Base-by-base conservation (phyloP, 1,140 invertebrate genomes). In the Hypsibius dujardini region DNA sequence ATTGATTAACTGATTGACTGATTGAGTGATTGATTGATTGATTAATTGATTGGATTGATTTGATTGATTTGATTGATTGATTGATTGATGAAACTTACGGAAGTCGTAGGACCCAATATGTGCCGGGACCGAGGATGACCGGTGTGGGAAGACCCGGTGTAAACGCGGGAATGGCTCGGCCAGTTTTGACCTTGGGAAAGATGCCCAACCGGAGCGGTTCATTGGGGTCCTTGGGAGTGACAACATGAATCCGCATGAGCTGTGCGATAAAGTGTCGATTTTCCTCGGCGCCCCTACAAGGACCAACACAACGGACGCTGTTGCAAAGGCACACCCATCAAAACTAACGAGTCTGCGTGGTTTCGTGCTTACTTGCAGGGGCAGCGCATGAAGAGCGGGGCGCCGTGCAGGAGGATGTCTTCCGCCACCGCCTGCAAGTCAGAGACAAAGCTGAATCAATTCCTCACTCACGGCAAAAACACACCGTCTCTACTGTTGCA, bases 351-450 rank as follows among this genome's bases (percentile, higher is more conserved):
- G 2, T 72, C 15, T 14, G 45, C 72, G 14, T 47, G 47, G 47
- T 7, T 59, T 40, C 62, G 47, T 1, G 75, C 76, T 77, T 77
- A 87, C 84, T 88, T 85, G 83, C 92, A 96, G 46, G 89, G 86
- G 79, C 93, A 96, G 1, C 88, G 84, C 74, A 87, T 88, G 78
- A 90, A 92, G 1, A 95, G 79, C 0, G 92, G 92, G 90, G 96
- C 93, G 79, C 93, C 90, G 69, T 83, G 86, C 46, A 84, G 86
- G 0, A 89, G 86, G 0, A 93, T 83, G 79, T 89, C 88, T 73
- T 85, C 86, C 2, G 89, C 90, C 75, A 87, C 90, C 75, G 92
- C 90, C 78, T 82, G 73, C 7, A 77, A 75, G 28, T 28, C 28
- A 28, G 28, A 28, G 28, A 28, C 28, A 28, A 28, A 28, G 28